Conservation (phyloP, 2,888 invertebrate genomes). For the Darwinula stevensoni region DNA sequence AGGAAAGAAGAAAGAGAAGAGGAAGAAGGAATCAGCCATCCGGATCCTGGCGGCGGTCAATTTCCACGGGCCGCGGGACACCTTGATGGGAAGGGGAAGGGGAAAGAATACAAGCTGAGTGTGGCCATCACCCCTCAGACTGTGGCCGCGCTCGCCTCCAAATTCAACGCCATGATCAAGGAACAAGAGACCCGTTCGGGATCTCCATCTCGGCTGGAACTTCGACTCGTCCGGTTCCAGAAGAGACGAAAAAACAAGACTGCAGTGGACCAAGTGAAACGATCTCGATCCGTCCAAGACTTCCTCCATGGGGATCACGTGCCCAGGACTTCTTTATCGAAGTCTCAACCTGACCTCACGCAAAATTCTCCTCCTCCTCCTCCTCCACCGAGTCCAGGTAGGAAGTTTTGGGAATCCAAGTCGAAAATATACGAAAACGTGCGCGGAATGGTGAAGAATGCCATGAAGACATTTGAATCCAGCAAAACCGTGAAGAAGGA, state of each 20-base stretch:
- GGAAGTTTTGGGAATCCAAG: slow-evolving; percentile 1
- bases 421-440: slow-evolving; percentile 1
- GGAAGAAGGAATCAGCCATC: no score
- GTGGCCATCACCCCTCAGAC: slow-evolving; percentile 17
- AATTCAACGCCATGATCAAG: slow-evolving; percentile 26
- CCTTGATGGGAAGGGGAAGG: no score
- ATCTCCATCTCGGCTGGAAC: neutral
- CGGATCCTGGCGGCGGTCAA: no score
- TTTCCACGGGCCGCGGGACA: no score
- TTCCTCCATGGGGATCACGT: neutral
- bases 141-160: slow-evolving; percentile 34
- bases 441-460: neutral
- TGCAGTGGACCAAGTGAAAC: neutral
- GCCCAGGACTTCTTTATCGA: neutral
- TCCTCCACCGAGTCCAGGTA: neutral
- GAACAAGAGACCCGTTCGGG: slow-evolving; percentile 5
- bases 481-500: no score
- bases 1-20: no score
- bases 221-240: neutral
- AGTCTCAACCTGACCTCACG: neutral
- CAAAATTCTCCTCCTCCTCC: neutral
- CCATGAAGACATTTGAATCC: slow-evolving; percentile 1
- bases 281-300: slow-evolving; percentile 1
- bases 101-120: no score
- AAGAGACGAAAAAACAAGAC: neutral